Conservation (phyloP, 2,888 invertebrate species). For the Drosophila fulvimacula region DNA sequence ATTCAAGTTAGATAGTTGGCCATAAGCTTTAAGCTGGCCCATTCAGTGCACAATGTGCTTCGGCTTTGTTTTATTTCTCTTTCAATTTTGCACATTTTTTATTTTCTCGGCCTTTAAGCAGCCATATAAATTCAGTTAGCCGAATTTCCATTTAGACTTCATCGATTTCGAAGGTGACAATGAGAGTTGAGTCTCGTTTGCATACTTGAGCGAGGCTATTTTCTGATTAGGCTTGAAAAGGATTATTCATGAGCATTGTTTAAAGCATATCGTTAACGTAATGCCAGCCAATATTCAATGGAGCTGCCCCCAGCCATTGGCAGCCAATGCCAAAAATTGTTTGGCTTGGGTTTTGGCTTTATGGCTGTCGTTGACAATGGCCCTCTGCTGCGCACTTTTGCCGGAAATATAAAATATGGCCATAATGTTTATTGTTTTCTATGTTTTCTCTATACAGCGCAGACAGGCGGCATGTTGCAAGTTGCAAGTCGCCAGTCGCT, state of each 20-base stretch:
- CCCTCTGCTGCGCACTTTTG: slow-evolving; percentile 66
- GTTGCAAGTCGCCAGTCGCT: not conserved
- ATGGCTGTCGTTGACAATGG: slow-evolving; percentile 64
- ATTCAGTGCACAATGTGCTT: slow-evolving; percentile 33
- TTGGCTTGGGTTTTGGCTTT: slow-evolving; percentile 42
- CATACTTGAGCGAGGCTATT: slow-evolving; percentile 55
- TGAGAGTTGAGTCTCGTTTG: slow-evolving; percentile 48
- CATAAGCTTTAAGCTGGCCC: slow-evolving; percentile 66
- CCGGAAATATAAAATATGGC: slow-evolving; percentile 78
- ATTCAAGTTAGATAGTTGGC: slow-evolving; percentile 78
- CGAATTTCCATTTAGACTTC: slow-evolving; percentile 39
- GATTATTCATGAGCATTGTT: slow-evolving; percentile 75
- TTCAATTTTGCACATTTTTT: slow-evolving; percentile 32
- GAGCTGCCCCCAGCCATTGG: slow-evolving; percentile 18
- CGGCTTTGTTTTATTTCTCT: slow-evolving; percentile 64
- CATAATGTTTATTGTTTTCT: slow-evolving; percentile 74
- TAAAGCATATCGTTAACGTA: slow-evolving; percentile 45
- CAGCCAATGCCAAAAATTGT: slow-evolving; percentile 55
- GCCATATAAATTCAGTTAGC: slow-evolving; percentile 75
- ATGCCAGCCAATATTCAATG: slow-evolving; percentile 55
- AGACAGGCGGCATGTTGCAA: slow-evolving; percentile 25
- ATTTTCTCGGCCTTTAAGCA: slow-evolving; percentile 65
- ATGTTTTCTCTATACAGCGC: slow-evolving; percentile 49
- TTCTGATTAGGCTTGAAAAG: slow-evolving; percentile 52
- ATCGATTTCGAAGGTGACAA: slow-evolving; percentile 80